Base-by-base conservation (phyloP, 2,113 vertebrate genomes). In the Lagopus muta region DNA sequence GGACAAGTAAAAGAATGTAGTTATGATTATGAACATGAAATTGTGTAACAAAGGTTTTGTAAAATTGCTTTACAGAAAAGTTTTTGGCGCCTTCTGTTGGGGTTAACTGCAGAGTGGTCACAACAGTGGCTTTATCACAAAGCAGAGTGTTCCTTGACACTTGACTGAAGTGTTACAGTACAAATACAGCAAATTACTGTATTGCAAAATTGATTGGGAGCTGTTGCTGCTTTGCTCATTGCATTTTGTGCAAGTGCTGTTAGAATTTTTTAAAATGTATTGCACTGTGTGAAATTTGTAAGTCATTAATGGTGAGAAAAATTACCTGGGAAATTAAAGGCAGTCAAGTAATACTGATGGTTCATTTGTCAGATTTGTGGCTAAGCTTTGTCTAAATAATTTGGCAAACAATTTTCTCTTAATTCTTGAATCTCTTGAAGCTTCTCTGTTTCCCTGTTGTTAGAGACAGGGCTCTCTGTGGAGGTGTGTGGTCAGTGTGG, bases 241-340 rank as follows among this genome's bases (percentile, higher is more conserved):
- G 76, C 73, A 42, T 78, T 84, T 90, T 86, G 12, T 27, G 43
- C 54, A 73, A 94, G 84, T 61, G 74, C 77, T 92, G 12, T 61
- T 89, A 90, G 82, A 86, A 66, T 83, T 94, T 90, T 93, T 94
- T 58, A n/a, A 75, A 94, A 88, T 62, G 48, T 62, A 73, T 69
- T 86, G 82, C 86, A 69, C 45, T 61, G 40, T 81, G 80, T 22
- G 54, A 87, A 90, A 90, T 86, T 92, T 89, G 25, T 28, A 88
- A 91, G 85, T 92, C 80, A 79, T 73, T 94, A 92, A 95, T 70
- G 86, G 91, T 75, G 70, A 92, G 82, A 92, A 94, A 88, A 95
- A 96, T 88, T 95, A 95, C 82, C 82, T 88, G 50, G 73, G 94
- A 97, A 96, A 93, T 97, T 86, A 95, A 90, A 93, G n/a, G 70